These are phyloP conservation scores for Mimumesa dahlbomi DNA, from an alignment of 2,888 invertebrate species.

Conservation along the genomic window DNA sequence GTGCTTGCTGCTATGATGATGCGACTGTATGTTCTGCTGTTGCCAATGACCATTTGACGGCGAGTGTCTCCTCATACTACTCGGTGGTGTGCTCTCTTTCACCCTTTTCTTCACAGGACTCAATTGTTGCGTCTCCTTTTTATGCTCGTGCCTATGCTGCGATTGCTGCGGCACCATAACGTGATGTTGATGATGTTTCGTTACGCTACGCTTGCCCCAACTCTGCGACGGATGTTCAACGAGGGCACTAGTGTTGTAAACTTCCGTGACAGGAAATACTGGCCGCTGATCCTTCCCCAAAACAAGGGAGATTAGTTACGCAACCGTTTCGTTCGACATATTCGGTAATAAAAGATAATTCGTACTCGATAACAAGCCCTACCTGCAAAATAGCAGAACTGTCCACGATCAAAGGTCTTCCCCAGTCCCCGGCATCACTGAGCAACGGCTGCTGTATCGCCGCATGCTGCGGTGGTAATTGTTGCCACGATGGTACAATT, in stretches of 20 bases:
- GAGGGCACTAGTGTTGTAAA: conserved; percentile 82
- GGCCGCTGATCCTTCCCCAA: conserved; percentile 83
- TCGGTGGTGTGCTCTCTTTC: conserved; percentile 96
- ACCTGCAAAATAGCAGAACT: conserved; percentile 88
- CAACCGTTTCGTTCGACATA: neutral
- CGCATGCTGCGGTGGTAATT: conserved; percentile 85
- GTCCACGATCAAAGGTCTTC: conserved; percentile 89
- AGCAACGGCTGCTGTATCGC: conserved; percentile 84
- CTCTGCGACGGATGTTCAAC: conserved; percentile 81
- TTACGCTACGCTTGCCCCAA: conserved; percentile 81
- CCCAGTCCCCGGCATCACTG: conserved; percentile 86
- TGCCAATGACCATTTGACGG: conserved; percentile 80
- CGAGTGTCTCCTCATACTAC: conserved; percentile 78
- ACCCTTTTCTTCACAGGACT: conserved; percentile 98
- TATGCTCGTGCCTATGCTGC: conserved; percentile 84
- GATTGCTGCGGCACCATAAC: conserved; percentile 83
- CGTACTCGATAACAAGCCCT: conserved; percentile 41
- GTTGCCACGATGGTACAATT: conserved; percentile 92
- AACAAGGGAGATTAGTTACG: conserved; percentile 65
- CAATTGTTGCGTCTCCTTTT: conserved; percentile 93
- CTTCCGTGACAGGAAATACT: conserved; percentile 84
- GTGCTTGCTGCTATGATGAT: conserved; percentile 69
- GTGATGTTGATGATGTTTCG: conserved; percentile 84
- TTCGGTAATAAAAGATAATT: neutral
- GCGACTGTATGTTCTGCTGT: conserved; percentile 68